These are phyloP conservation scores for Dicaeum eximium DNA, from an alignment of 2,113 vertebrate species.

Conservation along the genomic window DNA sequence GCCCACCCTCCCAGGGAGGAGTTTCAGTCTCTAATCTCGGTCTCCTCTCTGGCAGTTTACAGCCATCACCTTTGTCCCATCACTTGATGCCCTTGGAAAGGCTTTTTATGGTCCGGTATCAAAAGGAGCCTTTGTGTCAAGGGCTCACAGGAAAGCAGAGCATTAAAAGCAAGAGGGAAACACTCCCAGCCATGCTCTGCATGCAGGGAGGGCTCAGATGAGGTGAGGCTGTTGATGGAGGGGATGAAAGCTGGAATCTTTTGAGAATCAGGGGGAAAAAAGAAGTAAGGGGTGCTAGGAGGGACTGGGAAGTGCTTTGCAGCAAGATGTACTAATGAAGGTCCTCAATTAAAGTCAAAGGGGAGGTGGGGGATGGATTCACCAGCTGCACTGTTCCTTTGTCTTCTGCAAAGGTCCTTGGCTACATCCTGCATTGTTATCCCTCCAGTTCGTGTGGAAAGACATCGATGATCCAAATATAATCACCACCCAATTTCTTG, in stretches of 20 bases:
- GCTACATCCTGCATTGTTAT: neutral
- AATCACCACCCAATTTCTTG: neutral
- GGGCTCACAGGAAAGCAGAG: neutral
- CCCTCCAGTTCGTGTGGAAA: neutral
- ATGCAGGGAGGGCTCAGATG: neutral
- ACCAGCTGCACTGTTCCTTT: neutral
- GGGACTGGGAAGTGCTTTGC: neutral
- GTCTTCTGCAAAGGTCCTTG: neutral
- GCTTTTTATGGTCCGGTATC: neutral
- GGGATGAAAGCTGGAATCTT: neutral
- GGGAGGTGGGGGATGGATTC: neutral
- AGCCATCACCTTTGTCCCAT: neutral
- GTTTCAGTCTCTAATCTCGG: neutral
- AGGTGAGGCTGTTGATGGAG: neutral
- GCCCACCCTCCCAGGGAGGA: fast-evolving
- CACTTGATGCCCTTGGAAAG: neutral
- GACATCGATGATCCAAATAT: neutral
- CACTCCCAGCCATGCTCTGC: neutral
- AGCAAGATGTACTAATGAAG: neutral
- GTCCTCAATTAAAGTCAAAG: neutral
- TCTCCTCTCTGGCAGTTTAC: neutral
- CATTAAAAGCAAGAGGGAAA: neutral
- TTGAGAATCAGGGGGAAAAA: neutral
- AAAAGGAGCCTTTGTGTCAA: neutral
- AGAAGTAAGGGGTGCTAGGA: neutral